Conservation (phyloP, 2,113 vertebrate species). For the Gallinago undulata region DNA sequence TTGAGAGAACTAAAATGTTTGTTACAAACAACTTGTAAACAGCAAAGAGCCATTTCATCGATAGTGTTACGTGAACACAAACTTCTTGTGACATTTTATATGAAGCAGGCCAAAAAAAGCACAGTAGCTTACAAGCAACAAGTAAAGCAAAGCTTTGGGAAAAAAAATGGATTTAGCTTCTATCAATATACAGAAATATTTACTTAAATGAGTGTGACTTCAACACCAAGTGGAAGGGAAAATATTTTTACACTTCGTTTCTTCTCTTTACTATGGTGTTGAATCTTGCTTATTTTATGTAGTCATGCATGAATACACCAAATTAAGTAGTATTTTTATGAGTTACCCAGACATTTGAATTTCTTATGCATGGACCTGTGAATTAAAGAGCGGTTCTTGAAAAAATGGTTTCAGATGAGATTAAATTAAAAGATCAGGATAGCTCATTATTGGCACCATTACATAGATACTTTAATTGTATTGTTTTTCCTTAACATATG, state of each 20-base stretch:
- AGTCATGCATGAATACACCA: neutral
- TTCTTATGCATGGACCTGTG: neutral
- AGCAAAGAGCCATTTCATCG: neutral
- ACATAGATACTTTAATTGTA: neutral
- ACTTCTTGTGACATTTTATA: neutral
- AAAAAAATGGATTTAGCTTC: neutral
- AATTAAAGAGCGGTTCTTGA: neutral
- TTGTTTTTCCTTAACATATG: neutral
- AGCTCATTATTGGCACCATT: neutral
- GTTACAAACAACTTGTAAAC: neutral
- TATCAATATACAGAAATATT: neutral
- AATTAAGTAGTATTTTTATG: neutral
- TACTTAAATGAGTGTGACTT: slow-evolving; percentile 24
- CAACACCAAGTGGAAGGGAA: neutral
- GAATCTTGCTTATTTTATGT: slow-evolving; percentile 18
- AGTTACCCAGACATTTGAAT: neutral
- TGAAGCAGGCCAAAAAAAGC: neutral
- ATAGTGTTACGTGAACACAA: neutral
- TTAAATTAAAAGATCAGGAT: neutral
- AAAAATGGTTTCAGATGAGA: neutral
- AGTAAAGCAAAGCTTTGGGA: neutral
- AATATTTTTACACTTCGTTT: slow-evolving; percentile 37
- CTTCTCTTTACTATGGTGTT: neutral
- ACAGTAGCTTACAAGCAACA: neutral
- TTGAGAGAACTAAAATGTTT: neutral